phyloP scores from a whole-genome alignment of 2,797 vertebrate genomes.

The Crenuchus spilurus region DNA sequence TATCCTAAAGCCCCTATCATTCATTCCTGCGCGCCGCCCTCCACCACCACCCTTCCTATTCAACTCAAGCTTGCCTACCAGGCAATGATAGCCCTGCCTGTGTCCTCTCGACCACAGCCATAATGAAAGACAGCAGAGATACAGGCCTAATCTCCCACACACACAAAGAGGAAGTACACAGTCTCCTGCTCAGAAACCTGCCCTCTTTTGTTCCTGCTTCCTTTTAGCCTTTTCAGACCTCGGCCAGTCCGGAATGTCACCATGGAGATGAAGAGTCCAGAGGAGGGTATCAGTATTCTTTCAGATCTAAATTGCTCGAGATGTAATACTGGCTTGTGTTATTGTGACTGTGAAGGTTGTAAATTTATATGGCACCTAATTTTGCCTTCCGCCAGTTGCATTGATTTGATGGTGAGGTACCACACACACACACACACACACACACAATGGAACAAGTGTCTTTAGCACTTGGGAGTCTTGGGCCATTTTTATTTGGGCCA shows the following conservation, averaged over 20 bases:
- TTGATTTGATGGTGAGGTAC: background rate
- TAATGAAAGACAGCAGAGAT: conserved; percentile 36
- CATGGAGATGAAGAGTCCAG: conserved; percentile 30
- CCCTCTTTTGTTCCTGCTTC: conserved; percentile 24
- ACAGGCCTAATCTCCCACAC: conserved; percentile 37
- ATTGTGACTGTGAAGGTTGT: conserved; percentile 8
- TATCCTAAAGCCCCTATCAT: background rate
- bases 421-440: background rate
- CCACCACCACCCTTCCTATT: background rate
- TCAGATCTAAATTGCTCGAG: conserved; percentile 13
- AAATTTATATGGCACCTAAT: conserved; percentile 1
- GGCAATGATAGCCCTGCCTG: conserved; percentile 15
- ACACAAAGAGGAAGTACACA: conserved; percentile 45
- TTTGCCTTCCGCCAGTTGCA: background rate
- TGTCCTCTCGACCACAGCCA: background rate
- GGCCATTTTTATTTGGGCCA: no score
- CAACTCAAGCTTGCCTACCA: conserved; percentile 6
- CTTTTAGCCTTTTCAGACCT: conserved; percentile 32
- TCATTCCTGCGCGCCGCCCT: background rate
- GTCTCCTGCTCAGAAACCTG: conserved; percentile 15
- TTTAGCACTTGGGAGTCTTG: no score
- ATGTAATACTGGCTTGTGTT: background rate
- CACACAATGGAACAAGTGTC: no score
- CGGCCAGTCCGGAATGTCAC: conserved; percentile 15
- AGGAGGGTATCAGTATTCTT: conserved; percentile 14